Evolutionary conservation across 2,888 invertebrate species (phyloP).

Genomic region (Urechis unicinctus): DNA sequence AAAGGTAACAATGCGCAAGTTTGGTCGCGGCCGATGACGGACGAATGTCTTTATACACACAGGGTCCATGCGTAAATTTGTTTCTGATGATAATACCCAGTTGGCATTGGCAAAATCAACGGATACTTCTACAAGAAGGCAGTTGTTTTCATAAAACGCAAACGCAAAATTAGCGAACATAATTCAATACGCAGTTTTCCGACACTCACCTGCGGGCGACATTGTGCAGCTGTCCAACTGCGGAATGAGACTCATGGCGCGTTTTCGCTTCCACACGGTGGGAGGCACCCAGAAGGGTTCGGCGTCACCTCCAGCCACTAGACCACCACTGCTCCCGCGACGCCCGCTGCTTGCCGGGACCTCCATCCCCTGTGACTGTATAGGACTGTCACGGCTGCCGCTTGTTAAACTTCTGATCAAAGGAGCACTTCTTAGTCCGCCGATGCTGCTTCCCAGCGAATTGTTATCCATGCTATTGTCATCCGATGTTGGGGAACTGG

Average conservation of each 20-base stretch:
- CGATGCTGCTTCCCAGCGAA: background rate
- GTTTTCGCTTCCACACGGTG: conserved; percentile 33
- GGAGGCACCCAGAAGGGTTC: conserved; percentile 48
- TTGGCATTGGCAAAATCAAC: too few species aligned
- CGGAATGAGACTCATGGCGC: conserved; percentile 40
- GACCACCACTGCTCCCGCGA: conserved; percentile 6
- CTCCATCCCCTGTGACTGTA: background rate
- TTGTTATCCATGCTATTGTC: background rate
- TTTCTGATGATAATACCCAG: too few species aligned
- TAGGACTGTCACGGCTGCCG: background rate
- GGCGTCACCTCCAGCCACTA: conserved; percentile 8
- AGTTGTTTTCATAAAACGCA: too few species aligned
- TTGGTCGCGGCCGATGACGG: too few species aligned
- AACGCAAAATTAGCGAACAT: too few species aligned
- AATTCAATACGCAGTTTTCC: too few species aligned
- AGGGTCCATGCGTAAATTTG: too few species aligned
- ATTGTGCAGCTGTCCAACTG: too few species aligned
- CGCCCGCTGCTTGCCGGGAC: background rate
- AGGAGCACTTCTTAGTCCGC: background rate
- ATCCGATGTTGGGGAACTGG: background rate
- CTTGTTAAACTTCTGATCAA: background rate
- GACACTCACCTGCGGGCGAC: too few species aligned
- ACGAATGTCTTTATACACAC: too few species aligned
- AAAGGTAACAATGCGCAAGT: too few species aligned
- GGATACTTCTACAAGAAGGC: too few species aligned